These are phyloP conservation scores for Phymorhynchus buccinoides DNA, from an alignment of 1,140 invertebrate species.

Conservation along the genomic window DNA sequence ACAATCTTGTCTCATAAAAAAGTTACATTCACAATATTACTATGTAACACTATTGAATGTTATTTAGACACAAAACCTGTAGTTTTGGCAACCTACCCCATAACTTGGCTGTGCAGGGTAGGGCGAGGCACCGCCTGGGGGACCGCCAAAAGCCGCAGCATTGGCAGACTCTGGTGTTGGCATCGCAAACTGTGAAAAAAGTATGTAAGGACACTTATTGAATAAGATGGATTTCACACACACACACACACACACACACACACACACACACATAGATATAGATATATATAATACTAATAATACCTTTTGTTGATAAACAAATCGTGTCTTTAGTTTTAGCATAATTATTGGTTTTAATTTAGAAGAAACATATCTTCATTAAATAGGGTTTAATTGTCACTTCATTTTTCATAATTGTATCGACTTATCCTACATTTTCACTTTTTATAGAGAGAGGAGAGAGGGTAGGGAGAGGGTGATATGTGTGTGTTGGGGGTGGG, in stretches of 20 bases:
- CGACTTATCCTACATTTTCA: no score
- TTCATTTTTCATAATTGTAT: no score
- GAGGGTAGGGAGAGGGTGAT: no score
- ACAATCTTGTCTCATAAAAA: no score
- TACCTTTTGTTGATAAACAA: not conserved
- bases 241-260: slow-evolving; percentile 11
- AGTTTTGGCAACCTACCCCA: slow-evolving; percentile 42
- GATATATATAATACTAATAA: not conserved
- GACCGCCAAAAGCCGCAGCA: slow-evolving; percentile 56
- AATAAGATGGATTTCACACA: not conserved
- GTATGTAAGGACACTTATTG: not conserved
- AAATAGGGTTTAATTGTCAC: no score
- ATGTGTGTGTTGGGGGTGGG: no score
- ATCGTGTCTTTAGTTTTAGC: no score
- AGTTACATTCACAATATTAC: no score
- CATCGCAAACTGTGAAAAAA: slow-evolving; percentile 51
- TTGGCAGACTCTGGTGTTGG: slow-evolving; percentile 60
- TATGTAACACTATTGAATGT: not conserved
- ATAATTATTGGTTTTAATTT: no score
- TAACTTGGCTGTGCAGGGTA: slow-evolving; percentile 53
- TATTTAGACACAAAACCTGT: not conserved
- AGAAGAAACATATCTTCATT: no score
- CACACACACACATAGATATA: not conserved
- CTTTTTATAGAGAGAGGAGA: no score
- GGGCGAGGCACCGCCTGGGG: slow-evolving; percentile 50